Percentiles rank a stretch among this genome's conserved stretches.
phyloP scores from a whole-genome alignment of 2,797 vertebrate genomes.

The Ispidina picta region DNA sequence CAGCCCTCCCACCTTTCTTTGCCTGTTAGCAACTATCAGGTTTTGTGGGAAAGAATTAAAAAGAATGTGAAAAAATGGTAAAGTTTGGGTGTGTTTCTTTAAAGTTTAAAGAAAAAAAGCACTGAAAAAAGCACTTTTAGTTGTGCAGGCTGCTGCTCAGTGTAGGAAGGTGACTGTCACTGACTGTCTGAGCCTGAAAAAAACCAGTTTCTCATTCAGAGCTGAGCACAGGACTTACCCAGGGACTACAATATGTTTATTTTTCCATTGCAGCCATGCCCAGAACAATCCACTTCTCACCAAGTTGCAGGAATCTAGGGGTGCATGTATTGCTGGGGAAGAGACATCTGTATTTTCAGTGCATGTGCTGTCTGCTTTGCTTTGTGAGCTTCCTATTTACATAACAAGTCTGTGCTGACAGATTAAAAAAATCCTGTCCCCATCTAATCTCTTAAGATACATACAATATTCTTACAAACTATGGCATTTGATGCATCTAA shows the following conservation, averaged over 20 bases:
- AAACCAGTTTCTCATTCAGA: background rate
- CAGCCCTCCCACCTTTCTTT: background rate
- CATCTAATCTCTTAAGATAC: conserved; percentile 50
- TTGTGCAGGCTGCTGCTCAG: background rate
- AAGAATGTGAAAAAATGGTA: background rate
- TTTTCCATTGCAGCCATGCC: background rate
- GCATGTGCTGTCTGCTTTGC: background rate
- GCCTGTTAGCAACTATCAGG: background rate
- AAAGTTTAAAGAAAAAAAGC: background rate
- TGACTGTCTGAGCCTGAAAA: background rate
- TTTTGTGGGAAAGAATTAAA: background rate
- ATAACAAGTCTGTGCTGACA: conserved; percentile 54
- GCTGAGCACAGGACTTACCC: background rate
- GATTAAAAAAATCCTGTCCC: conserved; percentile 60
- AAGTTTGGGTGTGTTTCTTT: background rate
- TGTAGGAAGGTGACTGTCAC: background rate
- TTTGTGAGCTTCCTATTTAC: conserved; percentile 50
- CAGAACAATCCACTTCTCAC: background rate
- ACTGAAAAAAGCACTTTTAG: background rate
- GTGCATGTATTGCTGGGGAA: background rate
- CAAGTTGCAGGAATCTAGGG: background rate
- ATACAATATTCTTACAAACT: conserved; percentile 36
- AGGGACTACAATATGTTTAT: background rate
- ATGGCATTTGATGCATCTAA: background rate
- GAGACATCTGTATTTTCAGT: conserved; percentile 21